Evolutionary conservation across 2,888 invertebrate genomes (phyloP).

Genomic region (Baronia brevicornis): DNA sequence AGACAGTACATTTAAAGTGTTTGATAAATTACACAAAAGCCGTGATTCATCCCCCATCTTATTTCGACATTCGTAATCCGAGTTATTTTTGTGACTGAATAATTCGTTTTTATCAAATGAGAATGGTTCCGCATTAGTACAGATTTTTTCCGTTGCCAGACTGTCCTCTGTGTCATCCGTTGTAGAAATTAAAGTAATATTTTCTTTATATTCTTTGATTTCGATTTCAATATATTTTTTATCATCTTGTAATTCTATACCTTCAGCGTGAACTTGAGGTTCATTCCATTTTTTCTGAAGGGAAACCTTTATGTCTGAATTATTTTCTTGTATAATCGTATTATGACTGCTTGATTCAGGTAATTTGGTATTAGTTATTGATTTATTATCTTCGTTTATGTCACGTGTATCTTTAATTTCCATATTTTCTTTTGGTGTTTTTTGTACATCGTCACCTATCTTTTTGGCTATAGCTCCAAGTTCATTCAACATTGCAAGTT

Average conservation of each 20-base stretch:
- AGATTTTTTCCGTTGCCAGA: too few relatives aligned
- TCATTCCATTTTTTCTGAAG: too few relatives aligned
- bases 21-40: constrained; percentile 44
- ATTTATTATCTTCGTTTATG: constrained; percentile 15
- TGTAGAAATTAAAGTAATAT: constrained; percentile 3
- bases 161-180: constrained; percentile 8
- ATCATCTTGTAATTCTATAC: neutral
- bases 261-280: neutral
- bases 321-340: constrained; percentile 2
- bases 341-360: constrained; percentile 9
- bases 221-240: constrained; percentile 8
- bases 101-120: too few relatives aligned
- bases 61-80: too few relatives aligned
- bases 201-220: constrained; percentile 7
- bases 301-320: too few relatives aligned
- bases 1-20: constrained; percentile 56
- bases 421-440: neutral
- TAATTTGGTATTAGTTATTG: constrained; percentile 18
- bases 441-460: constrained; percentile 8
- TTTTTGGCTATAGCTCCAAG: constrained; percentile 10
- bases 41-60: too few relatives aligned
- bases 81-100: too few relatives aligned
- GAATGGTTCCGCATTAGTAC: too few relatives aligned
- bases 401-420: neutral
- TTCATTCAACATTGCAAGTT: constrained; percentile 2